Evolutionary conservation across 2,888 invertebrate species (phyloP).

Genomic region (Escarpia spicata): DNA sequence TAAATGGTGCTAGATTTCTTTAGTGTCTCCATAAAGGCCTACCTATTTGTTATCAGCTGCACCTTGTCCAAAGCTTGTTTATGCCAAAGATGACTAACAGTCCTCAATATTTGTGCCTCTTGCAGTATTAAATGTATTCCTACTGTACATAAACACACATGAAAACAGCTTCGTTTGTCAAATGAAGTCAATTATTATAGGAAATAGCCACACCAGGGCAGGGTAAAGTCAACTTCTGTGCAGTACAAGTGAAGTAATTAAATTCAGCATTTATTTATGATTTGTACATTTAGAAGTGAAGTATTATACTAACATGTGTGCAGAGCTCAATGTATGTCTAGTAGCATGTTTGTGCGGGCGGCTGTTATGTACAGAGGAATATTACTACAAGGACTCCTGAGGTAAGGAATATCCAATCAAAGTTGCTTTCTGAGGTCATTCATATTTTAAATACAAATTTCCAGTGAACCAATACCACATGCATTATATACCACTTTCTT

Average conservation of each 20-base stretch:
- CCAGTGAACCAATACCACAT: too few relatives aligned
- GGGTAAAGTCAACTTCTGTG: background rate
- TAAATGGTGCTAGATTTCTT: too few relatives aligned
- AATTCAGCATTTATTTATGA: background rate
- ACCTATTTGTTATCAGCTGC: background rate
- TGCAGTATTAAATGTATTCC: background rate
- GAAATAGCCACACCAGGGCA: too few relatives aligned
- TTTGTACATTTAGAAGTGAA: background rate
- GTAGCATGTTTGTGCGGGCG: background rate
- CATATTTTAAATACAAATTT: too few relatives aligned
- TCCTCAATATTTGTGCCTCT: background rate
- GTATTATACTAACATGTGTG: background rate
- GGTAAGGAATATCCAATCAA: too few relatives aligned
- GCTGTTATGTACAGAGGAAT: too few relatives aligned
- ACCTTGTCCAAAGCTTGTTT: background rate
- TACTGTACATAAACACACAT: background rate
- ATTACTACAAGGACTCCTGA: too few relatives aligned
- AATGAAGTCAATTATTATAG: too few relatives aligned
- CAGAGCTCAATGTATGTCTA: background rate
- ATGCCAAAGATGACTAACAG: background rate
- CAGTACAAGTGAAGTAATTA: background rate
- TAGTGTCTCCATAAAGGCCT: too few relatives aligned
- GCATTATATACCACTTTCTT: too few relatives aligned
- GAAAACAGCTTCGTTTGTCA: too few relatives aligned
- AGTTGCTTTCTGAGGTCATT: too few relatives aligned